Evolutionary conservation across 2,888 invertebrate species (phyloP).

Genomic region (Drosophila lutescens): DNA sequence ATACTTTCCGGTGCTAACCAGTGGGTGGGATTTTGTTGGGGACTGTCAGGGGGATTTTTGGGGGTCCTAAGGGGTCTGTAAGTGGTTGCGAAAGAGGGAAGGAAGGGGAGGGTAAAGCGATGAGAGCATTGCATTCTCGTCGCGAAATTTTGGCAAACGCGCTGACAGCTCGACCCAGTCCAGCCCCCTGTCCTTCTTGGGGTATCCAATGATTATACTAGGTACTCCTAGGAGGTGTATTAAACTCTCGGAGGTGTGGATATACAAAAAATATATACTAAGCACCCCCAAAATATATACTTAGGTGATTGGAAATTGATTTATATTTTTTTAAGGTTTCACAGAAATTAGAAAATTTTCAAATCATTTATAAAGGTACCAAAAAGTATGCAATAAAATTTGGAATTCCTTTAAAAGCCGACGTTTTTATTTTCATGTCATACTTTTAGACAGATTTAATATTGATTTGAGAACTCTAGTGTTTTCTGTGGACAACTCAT

Average conservation of each 20-base stretch:
- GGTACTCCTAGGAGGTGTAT: conserved; percentile 18
- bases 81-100: conserved; percentile 9
- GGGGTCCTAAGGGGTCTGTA: conserved; percentile 18
- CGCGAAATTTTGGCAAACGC: conserved; percentile 51
- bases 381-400: too few species aligned
- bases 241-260: conserved; percentile 4
- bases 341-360: too few species aligned
- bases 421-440: too few species aligned
- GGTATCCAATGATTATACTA: conserved; percentile 57
- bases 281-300: too few species aligned
- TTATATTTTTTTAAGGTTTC: too few species aligned
- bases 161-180: conserved; percentile 52
- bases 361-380: too few species aligned
- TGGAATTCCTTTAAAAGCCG: too few species aligned
- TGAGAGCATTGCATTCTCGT: conserved; percentile 48
- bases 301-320: too few species aligned
- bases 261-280: background rate
- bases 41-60: background rate
- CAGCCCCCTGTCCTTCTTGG: conserved; percentile 45
- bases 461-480: too few species aligned
- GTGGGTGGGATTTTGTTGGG: conserved; percentile 21
- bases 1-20: conserved; percentile 45
- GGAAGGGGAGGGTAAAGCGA: background rate
- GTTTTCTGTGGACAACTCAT: too few species aligned
- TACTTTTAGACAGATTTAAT: too few species aligned